phyloP scores from a whole-genome alignment of 2,797 vertebrate species.

The Thalassophryne amazonica region DNA sequence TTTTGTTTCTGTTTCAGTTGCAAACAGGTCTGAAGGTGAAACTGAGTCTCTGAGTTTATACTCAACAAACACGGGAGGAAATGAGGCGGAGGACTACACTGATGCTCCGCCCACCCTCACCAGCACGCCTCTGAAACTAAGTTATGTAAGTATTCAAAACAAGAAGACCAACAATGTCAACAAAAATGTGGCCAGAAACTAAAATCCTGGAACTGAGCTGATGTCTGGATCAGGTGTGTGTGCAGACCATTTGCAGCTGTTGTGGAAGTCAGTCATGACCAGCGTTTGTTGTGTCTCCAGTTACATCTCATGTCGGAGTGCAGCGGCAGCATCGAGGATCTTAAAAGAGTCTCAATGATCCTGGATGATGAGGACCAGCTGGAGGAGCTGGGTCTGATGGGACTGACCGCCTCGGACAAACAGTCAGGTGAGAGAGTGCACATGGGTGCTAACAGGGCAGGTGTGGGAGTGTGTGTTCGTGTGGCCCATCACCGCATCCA shows the following conservation, averaged over 20 bases:
- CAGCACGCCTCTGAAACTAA: conserved; percentile 81
- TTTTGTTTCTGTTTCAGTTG: conserved; percentile 28
- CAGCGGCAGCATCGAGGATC: conserved; percentile 69
- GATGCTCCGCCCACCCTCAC: conserved; percentile 60
- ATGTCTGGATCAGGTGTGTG: not conserved
- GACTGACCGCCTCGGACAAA: conserved; percentile 67
- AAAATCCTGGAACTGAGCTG: not conserved
- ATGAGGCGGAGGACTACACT: conserved; percentile 51
- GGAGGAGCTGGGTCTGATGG: conserved; percentile 75
- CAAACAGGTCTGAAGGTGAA: conserved; percentile 58
- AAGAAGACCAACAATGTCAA: not conserved
- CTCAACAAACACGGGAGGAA: conserved; percentile 69
- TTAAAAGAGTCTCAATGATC: conserved; percentile 66
- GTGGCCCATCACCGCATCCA: too few species aligned
- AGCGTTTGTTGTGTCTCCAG: conserved; percentile 58
- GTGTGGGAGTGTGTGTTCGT: not conserved
- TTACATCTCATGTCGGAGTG: conserved; percentile 78
- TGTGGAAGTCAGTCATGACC: not conserved
- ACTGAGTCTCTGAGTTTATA: conserved; percentile 77
- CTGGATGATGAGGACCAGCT: conserved; percentile 72
- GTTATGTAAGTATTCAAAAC: conserved; percentile 78
- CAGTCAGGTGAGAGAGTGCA: conserved; percentile 84
- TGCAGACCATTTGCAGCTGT: not conserved
- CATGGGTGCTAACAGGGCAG: not conserved
- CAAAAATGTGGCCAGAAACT: not conserved